These are phyloP conservation scores for Orussus abietinus DNA, from an alignment of 1,140 invertebrate species.

Conservation along the genomic window DNA sequence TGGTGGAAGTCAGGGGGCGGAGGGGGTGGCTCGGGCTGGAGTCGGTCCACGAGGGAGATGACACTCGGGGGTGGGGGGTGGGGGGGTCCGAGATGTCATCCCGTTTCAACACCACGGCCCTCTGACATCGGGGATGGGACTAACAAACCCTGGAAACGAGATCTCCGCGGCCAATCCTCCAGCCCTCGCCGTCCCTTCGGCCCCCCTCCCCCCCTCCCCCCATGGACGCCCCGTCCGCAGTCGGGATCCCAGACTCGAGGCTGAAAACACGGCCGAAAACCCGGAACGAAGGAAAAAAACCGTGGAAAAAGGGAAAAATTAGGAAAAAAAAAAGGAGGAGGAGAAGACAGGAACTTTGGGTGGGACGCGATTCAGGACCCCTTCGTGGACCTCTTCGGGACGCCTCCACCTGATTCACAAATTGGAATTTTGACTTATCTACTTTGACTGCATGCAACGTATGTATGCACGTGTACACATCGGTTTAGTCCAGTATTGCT, in stretches of 20 bases:
- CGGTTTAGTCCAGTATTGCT: slow-evolving; percentile 18
- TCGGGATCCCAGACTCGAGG: slow-evolving; percentile 19
- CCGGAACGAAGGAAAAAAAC: too few species aligned
- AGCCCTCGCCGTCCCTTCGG: slow-evolving; percentile 7
- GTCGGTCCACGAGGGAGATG: slow-evolving; percentile 17
- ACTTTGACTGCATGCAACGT: too few species aligned
- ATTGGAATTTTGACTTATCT: too few species aligned
- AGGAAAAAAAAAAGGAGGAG: slow-evolving; percentile 23
- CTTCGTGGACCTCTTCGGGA: too few species aligned
- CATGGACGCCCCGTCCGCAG: slow-evolving; percentile 27
- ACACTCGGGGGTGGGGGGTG: too few species aligned
- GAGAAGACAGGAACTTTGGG: slow-evolving; percentile 9
- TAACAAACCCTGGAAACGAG: slow-evolving; percentile 41
- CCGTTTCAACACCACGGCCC: slow-evolving; percentile 40
- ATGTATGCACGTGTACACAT: too few species aligned
- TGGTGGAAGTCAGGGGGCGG: slow-evolving; percentile 14
- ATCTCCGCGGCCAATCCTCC: slow-evolving; percentile 38
- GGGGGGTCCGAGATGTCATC: slow-evolving; percentile 44
- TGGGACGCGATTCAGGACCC: too few species aligned
- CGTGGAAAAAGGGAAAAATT: too few species aligned
- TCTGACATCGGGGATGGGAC: slow-evolving; percentile 33
- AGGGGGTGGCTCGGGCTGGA: slow-evolving; percentile 18
- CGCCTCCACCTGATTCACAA: too few species aligned
- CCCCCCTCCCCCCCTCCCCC: slow-evolving; percentile 3
- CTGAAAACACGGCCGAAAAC: slow-evolving; percentile 22